These are phyloP conservation scores for Dendrolimus pini DNA, from an alignment of 2,888 invertebrate species.

Conservation along the genomic window DNA sequence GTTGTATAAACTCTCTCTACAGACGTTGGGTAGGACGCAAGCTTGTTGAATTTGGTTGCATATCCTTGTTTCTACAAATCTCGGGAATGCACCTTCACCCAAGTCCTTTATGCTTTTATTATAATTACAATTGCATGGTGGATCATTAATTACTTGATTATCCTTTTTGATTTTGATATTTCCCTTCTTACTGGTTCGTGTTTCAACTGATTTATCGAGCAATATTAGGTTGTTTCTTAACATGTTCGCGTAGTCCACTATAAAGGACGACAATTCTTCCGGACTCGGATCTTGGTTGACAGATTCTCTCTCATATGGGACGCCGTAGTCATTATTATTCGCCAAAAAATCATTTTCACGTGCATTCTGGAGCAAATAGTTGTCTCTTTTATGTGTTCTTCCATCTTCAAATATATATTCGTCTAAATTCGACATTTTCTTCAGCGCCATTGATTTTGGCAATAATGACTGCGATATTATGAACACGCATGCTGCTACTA, in stretches of 20 bases:
- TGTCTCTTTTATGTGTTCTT: conserved; percentile 44
- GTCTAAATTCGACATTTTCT: conserved; percentile 35
- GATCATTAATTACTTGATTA: conserved; percentile 35
- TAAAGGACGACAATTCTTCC: conserved; percentile 48
- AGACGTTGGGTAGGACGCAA: conserved; percentile 42
- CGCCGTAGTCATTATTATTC: conserved; percentile 30
- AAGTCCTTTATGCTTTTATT: conserved; percentile 22
- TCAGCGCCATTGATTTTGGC: conserved; percentile 39
- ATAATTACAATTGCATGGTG: conserved; percentile 38
- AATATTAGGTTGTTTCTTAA: conserved; percentile 58
- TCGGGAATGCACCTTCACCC: conserved; percentile 42
- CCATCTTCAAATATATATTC: conserved; percentile 48
- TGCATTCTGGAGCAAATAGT: conserved; percentile 43
- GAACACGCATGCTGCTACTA: conserved; percentile 36
- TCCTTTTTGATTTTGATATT: conserved; percentile 48
- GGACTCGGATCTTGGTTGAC: conserved; percentile 32
- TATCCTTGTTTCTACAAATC: conserved; percentile 32
- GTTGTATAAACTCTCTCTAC: conserved; percentile 40
- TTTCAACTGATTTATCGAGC: conserved; percentile 57
- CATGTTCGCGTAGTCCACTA: conserved; percentile 62
- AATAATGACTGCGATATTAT: conserved; percentile 37
- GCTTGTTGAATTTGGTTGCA: conserved; percentile 30
- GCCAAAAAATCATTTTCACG: conserved; percentile 34
- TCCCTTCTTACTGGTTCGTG: conserved; percentile 47
- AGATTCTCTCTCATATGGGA: conserved; percentile 29